Evolutionary conservation across 2,888 invertebrate species (phyloP).

Genomic region (Torymus tubicola): DNA sequence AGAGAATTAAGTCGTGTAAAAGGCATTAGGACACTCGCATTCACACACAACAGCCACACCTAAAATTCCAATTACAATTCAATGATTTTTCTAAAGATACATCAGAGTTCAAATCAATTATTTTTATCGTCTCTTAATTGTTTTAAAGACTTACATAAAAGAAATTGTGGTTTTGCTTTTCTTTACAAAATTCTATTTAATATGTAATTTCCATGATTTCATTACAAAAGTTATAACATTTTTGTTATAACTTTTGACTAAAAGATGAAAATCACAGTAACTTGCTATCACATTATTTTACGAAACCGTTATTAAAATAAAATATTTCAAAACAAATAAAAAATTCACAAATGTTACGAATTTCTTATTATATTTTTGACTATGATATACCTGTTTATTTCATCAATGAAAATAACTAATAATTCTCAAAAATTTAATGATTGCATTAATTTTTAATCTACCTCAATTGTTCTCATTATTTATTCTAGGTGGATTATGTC

Average conservation of each 20-base stretch:
- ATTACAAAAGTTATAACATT: constrained; percentile 27
- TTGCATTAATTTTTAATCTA: constrained; percentile 13
- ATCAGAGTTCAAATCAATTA: constrained; percentile 13
- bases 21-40: constrained; percentile 38
- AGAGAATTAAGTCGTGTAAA: constrained; percentile 56
- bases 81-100: constrained; percentile 27
- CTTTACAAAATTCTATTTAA: constrained; percentile 16
- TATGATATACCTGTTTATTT: background rate
- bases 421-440: background rate
- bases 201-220: constrained; percentile 41
- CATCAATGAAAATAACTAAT: constrained; percentile 18
- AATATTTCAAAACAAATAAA: constrained; percentile 1
- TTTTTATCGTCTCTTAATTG: background rate
- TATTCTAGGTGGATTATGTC: constrained; percentile 4
- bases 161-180: constrained; percentile 9
- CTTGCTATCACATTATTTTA: constrained; percentile 42
- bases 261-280: constrained; percentile 48
- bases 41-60: constrained; percentile 33
- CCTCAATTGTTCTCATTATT: constrained; percentile 20
- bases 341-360: constrained; percentile 3
- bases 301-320: constrained; percentile 32
- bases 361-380: background rate
- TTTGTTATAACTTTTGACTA: constrained; percentile 18
- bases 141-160: constrained; percentile 17
- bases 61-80: constrained; percentile 38